Conservation (phyloP, 2,113 vertebrate genomes). For the Steatornis caripensis region DNA sequence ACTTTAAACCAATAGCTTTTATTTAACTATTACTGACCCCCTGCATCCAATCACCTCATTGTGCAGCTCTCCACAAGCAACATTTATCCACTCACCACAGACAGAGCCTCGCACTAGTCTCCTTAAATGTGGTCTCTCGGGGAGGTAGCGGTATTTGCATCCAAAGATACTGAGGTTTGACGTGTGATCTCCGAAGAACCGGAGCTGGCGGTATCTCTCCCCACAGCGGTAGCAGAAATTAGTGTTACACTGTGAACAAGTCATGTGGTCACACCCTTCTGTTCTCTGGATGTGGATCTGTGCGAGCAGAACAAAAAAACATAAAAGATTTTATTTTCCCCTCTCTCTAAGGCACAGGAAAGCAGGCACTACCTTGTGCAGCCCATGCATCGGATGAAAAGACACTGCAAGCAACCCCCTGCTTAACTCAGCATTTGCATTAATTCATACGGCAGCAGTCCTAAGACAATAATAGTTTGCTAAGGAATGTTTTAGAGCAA, state of each 20-base stretch:
- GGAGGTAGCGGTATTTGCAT: conserved; percentile 98
- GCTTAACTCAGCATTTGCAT: neutral
- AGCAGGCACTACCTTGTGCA: accelerated
- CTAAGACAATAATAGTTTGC: neutral
- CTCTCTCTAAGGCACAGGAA: neutral
- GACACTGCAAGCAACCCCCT: neutral
- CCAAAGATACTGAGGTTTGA: conserved; percentile 99
- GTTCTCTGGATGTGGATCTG: conserved; percentile 98
- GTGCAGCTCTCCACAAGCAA: neutral
- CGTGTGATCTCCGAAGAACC: conserved; percentile 97
- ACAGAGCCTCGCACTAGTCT: conserved; percentile 93
- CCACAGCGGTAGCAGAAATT: conserved; percentile 99
- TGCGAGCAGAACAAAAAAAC: neutral
- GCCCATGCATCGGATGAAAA: neutral
- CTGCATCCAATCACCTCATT: neutral
- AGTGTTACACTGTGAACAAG: conserved; percentile 95
- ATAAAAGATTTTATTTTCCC: neutral
- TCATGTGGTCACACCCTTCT: conserved; percentile 98
- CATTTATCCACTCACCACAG: conserved; percentile 83
- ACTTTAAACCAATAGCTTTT: neutral
- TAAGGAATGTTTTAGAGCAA: neutral
- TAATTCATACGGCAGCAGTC: neutral
- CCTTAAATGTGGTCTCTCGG: conserved; percentile 93
- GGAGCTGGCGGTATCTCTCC: conserved; percentile 91
- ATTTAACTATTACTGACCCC: neutral